Evolutionary conservation across 2,888 invertebrate species (phyloP).

Genomic region (Corbicula japonica): DNA sequence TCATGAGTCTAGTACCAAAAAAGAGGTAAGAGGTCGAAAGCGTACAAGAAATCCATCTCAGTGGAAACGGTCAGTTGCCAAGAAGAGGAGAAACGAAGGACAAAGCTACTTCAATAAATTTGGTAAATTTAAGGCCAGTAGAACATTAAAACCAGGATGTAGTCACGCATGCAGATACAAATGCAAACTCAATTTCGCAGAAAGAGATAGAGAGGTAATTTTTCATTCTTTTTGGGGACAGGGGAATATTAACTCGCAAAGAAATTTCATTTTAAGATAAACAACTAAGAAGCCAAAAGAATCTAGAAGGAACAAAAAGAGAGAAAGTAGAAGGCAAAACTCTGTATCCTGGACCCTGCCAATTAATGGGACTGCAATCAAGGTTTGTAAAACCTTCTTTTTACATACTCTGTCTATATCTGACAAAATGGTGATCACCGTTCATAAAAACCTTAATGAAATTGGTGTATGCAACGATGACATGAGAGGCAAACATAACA

Average conservation of each 20-base stretch:
- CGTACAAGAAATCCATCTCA: neutral
- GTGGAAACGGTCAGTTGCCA: slow-evolving; percentile 9
- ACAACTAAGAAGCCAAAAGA: neutral
- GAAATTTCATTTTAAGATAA: slow-evolving; percentile 7
- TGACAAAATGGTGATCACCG: slow-evolving; percentile 18
- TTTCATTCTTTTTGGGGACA: slow-evolving; percentile 2
- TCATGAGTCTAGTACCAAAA: no score
- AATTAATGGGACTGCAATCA: neutral
- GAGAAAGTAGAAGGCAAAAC: neutral
- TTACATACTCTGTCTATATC: slow-evolving; percentile 24
- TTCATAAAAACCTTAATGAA: slow-evolving; percentile 3
- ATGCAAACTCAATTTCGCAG: neutral
- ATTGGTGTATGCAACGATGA: slow-evolving; percentile 11
- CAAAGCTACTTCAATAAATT: neutral
- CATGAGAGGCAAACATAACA: slow-evolving; percentile 11
- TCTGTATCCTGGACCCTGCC: neutral
- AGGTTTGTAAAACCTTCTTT: slow-evolving; percentile 8
- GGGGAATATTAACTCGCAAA: neutral
- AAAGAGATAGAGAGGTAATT: neutral
- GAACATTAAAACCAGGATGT: slow-evolving; percentile 11
- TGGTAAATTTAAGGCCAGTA: neutral
- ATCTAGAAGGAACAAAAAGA: neutral
- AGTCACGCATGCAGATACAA: neutral
- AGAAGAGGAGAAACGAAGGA: slow-evolving; percentile 16
- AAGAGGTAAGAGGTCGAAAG: slow-evolving; percentile 3